Evolutionary conservation across 2,797 vertebrate species (phyloP), one percentile per base, ranked within the genome.

Genomic region (Melanotaenia nigrans): DNA sequence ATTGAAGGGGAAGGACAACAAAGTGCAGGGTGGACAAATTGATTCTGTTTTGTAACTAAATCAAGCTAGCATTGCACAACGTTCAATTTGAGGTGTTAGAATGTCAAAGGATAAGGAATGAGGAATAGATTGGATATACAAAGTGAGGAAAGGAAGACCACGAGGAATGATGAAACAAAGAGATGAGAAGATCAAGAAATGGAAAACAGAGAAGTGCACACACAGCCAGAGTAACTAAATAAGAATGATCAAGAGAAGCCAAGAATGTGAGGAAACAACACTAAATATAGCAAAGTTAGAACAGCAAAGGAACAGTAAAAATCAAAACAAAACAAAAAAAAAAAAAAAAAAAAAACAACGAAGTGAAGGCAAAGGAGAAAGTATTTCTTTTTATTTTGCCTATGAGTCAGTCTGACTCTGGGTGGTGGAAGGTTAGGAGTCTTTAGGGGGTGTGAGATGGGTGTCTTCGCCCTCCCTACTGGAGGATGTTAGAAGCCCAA

Each of bases 31-130:
- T 68, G 73, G 81, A 85, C 76, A 85, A 90, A 90, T 79, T 78
- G 80, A 85, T 80, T 87, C 84, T 65, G 84, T 89, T 87, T 90
- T 85, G 77, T 79, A 77, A 85, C 76, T 81, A 33, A 74, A 71
- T 61, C 86, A 79, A 68, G 49, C 76, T 54, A 20, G 75, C 62
- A 73, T 77, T 81, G 79, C 56, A 71, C 57, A 81, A 81, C 61
- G 65, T 61, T 68, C 65, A 40, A 64, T 80, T 83, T 79, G 33
- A 71, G 57, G 63, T 68, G 60, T 61, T 40, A 54, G 30, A 42
- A 38, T 42, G 61, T 24, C 38, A 70, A 61, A 73, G 53, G 24
- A n/a, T 49, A 59, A 54, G 12, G 58, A 71, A 56, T 12, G 53
- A 68, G 71, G 57, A 57, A 54, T 61, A 20, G 22, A 58, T 25